phyloP scores from a whole-genome alignment of 2,113 vertebrate species.

The Heterotis niloticus region DNA sequence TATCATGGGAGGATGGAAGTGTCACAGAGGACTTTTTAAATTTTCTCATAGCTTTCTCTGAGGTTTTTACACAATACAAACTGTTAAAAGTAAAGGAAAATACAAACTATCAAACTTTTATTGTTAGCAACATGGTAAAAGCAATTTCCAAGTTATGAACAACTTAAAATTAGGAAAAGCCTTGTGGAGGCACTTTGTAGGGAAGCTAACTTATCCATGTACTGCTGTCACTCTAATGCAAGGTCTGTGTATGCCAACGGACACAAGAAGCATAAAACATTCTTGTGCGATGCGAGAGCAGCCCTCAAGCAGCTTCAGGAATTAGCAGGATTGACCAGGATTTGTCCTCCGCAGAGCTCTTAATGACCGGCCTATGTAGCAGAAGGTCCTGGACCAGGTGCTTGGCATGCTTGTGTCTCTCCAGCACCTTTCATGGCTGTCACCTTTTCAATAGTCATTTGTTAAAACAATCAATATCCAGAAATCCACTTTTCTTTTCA shows the following conservation, averaged over 20 bases:
- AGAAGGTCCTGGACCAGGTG: neutral
- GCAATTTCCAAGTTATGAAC: too few species aligned
- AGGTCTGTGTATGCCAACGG: neutral
- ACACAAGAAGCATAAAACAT: neutral
- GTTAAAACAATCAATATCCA: neutral
- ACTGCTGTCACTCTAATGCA: neutral
- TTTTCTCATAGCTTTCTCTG: too few species aligned
- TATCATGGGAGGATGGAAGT: too few species aligned
- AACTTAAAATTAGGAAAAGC: too few species aligned
- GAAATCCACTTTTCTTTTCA: neutral
- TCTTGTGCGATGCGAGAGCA: neutral
- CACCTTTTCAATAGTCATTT: neutral
- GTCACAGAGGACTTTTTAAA: too few species aligned
- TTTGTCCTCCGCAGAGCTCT: neutral
- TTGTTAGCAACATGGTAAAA: too few species aligned
- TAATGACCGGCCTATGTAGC: neutral
- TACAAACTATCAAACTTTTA: too few species aligned
- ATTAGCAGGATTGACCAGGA: slow-evolving; percentile 14
- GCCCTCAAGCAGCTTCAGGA: neutral
- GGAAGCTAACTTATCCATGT: neutral
- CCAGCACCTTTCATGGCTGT: neutral
- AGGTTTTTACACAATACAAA: too few species aligned
- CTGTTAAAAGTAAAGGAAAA: too few species aligned
- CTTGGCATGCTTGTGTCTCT: slow-evolving; percentile 3
- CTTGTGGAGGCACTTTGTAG: neutral